phyloP scores from a whole-genome alignment of 1,140 invertebrate species.

The Littorina saxatilis region DNA sequence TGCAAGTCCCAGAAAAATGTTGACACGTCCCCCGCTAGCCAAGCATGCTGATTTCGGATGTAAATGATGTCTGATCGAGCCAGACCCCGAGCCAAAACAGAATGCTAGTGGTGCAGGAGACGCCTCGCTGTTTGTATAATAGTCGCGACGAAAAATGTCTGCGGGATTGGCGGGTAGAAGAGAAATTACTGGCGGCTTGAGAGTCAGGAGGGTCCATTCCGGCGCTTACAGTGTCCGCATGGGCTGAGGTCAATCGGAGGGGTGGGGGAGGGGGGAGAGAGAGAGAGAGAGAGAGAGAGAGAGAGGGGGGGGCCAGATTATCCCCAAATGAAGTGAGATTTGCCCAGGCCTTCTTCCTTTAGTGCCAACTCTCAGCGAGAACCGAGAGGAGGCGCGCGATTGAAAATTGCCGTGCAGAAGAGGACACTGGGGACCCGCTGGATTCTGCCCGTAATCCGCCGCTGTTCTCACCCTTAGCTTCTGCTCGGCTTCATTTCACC shows the following conservation, averaged over 20 bases:
- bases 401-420: no score
- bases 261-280: no score
- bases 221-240: no score
- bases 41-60: conserved; percentile 26
- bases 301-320: no score
- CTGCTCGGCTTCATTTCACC: neutral
- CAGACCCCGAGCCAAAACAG: neutral
- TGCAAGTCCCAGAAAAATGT: neutral
- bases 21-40: conserved; percentile 18
- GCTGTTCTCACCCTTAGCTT: neutral
- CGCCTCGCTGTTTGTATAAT: neutral
- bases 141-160: conserved; percentile 8
- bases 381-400: no score
- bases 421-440: no score
- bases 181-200: neutral
- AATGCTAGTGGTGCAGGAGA: neutral
- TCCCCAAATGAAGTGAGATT: no score
- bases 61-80: conserved; percentile 26
- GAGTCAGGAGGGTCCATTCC: no score
- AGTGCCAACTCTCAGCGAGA: no score
- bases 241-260: no score
- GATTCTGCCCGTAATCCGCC: neutral
- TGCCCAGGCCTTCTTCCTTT: no score
- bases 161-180: neutral
- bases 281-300: no score